Evolutionary conservation across 2,797 vertebrate species (phyloP).

Genomic region (Pangasius mekongensis): DNA sequence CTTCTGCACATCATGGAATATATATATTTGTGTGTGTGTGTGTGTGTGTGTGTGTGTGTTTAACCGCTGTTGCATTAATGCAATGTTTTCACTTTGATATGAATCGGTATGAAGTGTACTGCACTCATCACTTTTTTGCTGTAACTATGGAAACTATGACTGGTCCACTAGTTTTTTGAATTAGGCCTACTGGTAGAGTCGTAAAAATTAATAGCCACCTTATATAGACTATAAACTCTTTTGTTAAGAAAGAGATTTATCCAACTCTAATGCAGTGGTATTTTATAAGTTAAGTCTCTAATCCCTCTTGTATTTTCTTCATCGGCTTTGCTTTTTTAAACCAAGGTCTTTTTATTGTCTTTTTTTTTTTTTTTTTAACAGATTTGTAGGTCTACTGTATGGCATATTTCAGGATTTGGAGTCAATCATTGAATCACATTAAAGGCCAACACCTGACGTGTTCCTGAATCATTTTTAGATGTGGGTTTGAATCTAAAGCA

Average conservation of each 20-base stretch:
- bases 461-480: background rate
- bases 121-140: background rate
- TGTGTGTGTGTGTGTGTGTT: too few species aligned
- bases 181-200: background rate
- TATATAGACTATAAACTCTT: background rate
- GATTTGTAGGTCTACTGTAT: background rate
- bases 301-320: background rate
- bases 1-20: too few species aligned
- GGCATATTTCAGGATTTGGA: background rate
- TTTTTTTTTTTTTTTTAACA: background rate
- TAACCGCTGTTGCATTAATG: background rate
- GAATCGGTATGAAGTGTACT: background rate
- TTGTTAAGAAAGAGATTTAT: background rate
- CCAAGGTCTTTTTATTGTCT: background rate
- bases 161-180: background rate
- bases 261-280: background rate
- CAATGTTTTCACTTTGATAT: background rate
- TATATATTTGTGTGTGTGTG: background rate
- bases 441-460: background rate
- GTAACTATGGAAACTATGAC: background rate
- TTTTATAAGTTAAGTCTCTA: background rate
- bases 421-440: background rate
- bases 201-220: background rate
- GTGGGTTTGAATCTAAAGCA: background rate
- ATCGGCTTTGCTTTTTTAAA: background rate